A percentile compares a stretch with the other conserved stretches of the same genome.
These are phyloP conservation scores for Desmodus rotundus DNA, from an alignment of 2,113 vertebrate species.

Conservation along the genomic window DNA sequence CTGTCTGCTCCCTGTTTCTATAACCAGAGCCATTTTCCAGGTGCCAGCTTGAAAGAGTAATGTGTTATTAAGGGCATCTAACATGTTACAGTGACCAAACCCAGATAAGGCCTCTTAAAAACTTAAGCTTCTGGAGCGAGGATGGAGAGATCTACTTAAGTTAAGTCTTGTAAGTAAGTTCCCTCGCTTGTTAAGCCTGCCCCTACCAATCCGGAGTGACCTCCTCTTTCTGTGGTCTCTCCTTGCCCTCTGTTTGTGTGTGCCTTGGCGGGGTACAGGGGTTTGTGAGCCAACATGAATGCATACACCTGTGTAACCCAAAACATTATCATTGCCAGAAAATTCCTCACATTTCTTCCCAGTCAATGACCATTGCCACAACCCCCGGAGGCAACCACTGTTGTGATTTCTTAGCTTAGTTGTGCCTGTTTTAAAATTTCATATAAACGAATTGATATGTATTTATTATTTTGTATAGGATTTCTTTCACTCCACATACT, in stretches of 20 bases:
- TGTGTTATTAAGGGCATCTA: not conserved
- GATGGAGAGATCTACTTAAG: not conserved
- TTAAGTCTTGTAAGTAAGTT: not conserved
- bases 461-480: not conserved
- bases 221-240: not conserved
- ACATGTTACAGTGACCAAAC: not conserved
- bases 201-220: not conserved
- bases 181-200: not conserved
- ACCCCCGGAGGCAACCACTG: not conserved
- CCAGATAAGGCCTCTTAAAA: not conserved
- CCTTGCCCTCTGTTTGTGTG: not conserved
- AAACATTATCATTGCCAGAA: not conserved
- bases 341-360: not conserved
- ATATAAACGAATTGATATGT: not conserved
- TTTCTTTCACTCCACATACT: not conserved
- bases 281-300: not conserved
- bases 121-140: not conserved
- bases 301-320: not conserved
- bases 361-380: not conserved
- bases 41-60: not conserved
- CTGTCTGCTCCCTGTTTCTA: not conserved
- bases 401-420: not conserved
- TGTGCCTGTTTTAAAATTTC: not conserved
- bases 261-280: not conserved
- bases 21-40: not conserved